These are phyloP conservation scores for Ranitomeya variabilis DNA, from an alignment of 2,113 vertebrate genomes.

Conservation along the genomic window DNA sequence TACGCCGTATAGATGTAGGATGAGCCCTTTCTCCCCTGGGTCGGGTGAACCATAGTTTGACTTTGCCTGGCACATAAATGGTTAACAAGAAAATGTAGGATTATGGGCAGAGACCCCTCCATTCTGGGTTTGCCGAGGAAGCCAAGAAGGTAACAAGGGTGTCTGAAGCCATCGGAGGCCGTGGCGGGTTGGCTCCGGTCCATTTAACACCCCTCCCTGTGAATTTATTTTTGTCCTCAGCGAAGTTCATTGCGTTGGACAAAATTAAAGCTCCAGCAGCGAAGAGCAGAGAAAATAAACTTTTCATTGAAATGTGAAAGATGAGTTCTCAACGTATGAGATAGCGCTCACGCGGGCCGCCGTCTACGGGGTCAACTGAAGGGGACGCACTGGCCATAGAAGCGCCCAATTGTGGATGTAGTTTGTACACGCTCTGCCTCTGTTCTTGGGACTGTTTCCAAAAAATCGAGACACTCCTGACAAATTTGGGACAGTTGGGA, in stretches of 20 bases:
- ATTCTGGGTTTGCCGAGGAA: not conserved
- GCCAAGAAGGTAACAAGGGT: conserved; percentile 20
- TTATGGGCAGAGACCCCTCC: conserved; percentile 4
- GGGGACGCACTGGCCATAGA: not conserved
- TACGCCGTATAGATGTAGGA: not conserved
- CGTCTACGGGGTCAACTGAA: not conserved
- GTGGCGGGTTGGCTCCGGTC: conserved; percentile 58
- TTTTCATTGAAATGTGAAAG: not conserved
- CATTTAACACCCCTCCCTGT: conserved; percentile 52
- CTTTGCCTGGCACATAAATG: not conserved
- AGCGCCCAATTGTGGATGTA: too few relatives aligned
- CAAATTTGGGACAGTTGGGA: too few relatives aligned
- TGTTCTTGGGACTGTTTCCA: too few relatives aligned
- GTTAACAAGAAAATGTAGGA: not conserved
- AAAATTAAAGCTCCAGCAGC: not conserved
- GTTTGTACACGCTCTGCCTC: too few relatives aligned
- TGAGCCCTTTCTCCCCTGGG: not conserved
- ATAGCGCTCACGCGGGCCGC: not conserved
- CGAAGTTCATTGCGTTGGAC: not conserved
- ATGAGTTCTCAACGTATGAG: conserved; percentile 14
- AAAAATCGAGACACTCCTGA: too few relatives aligned
- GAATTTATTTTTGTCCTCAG: conserved; percentile 42
- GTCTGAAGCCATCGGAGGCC: not conserved
- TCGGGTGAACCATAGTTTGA: not conserved
- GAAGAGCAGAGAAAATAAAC: conserved; percentile 37